Evolutionary conservation across 2,888 invertebrate species (phyloP).

Genomic region (Arge pagana): DNA sequence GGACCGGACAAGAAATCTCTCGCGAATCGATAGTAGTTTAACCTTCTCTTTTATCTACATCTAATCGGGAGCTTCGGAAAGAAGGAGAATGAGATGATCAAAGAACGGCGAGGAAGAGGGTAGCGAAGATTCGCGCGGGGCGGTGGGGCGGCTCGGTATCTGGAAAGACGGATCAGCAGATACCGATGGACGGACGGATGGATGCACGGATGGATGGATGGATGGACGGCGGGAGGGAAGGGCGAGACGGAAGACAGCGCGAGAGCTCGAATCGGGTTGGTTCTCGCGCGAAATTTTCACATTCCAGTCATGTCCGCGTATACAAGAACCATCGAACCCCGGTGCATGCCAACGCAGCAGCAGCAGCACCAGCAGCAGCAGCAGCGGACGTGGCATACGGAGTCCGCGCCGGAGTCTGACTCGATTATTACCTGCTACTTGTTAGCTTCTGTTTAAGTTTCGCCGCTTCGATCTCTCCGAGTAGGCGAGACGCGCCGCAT

Average conservation of each 20-base stretch:
- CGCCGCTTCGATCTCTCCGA: slow-evolving; percentile 19
- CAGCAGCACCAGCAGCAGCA: neutral
- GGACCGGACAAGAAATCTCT: neutral
- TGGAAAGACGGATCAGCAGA: too few relatives aligned
- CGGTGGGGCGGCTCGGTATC: too few relatives aligned
- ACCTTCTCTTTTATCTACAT: too few relatives aligned
- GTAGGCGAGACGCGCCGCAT: neutral
- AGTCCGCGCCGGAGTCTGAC: slow-evolving; percentile 41
- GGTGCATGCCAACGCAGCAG: neutral
- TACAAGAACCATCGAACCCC: neutral
- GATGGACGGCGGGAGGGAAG: neutral
- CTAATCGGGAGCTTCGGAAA: neutral
- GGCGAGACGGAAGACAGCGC: neutral
- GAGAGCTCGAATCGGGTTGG: neutral
- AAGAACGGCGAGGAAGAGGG: too few relatives aligned
- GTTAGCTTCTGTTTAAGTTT: slow-evolving; percentile 49
- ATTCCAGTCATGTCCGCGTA: slow-evolving; percentile 9
- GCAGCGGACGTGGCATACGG: neutral
- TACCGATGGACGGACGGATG: too few relatives aligned
- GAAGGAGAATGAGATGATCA: too few relatives aligned
- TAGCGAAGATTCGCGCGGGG: too few relatives aligned
- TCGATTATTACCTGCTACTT: slow-evolving; percentile 51
- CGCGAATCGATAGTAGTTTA: slow-evolving; percentile 1
- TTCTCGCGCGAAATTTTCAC: too few relatives aligned
- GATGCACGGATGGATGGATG: too few relatives aligned